Conservation (phyloP, 2,797 vertebrate genomes). For the Pangasius macronema region DNA sequence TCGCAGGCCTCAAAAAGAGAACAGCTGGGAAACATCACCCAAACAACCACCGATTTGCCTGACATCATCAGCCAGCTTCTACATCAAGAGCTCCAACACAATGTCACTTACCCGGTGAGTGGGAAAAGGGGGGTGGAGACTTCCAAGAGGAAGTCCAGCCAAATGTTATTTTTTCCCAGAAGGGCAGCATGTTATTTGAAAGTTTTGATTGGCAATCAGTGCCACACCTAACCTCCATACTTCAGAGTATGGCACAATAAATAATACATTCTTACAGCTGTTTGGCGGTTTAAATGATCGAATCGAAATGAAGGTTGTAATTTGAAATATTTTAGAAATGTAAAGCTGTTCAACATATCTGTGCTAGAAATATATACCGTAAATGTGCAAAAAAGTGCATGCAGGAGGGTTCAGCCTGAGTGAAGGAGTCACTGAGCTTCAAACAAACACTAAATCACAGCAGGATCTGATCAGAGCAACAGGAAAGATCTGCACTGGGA, state of each 20-base stretch:
- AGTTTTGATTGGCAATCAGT: conserved; percentile 2
- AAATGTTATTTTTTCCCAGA: conserved; percentile 9
- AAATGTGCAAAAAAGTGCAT: not conserved
- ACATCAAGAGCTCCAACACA: not conserved
- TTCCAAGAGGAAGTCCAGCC: conserved; percentile 5
- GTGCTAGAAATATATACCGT: not conserved
- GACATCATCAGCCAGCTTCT: conserved; percentile 2
- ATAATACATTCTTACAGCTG: not conserved
- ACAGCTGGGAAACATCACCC: conserved; percentile 30
- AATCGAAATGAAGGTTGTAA: not conserved
- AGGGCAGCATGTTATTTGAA: conserved; percentile 17
- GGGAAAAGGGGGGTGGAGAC: not conserved
- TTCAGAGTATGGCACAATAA: not conserved
- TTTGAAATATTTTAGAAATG: conserved; percentile 30
- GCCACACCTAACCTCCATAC: conserved; percentile 5
- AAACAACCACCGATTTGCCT: not conserved
- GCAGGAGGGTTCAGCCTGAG: conserved; percentile 31
- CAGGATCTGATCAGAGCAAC: conserved; percentile 70
- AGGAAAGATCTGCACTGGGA: conserved; percentile 85
- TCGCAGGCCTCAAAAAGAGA: conserved; percentile 7
- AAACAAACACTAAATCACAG: conserved; percentile 62
- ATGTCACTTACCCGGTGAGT: not conserved
- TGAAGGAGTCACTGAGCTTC: conserved; percentile 19
- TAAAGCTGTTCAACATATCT: not conserved
- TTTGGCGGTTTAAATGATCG: too few species aligned